Evolutionary conservation across 2,797 vertebrate genomes (phyloP).

Genomic region (Betta splendens): DNA sequence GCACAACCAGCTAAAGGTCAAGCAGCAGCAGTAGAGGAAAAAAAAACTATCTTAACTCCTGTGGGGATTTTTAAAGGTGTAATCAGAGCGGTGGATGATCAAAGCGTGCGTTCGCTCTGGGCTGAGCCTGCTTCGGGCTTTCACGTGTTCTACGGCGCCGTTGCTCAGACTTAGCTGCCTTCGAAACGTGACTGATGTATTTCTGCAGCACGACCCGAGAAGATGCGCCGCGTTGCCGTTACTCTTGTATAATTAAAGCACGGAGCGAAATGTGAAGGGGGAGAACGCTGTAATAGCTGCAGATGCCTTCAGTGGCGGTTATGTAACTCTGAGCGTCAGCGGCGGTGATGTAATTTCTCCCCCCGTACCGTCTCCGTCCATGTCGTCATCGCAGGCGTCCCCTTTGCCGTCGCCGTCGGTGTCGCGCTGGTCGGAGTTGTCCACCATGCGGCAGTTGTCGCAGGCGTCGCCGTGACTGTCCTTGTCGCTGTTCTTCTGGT

Average conservation of each 20-base stretch:
- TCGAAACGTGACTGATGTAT: constrained; percentile 24
- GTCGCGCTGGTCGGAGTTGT: constrained; percentile 96
- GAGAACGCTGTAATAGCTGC: constrained; percentile 28
- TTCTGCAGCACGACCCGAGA: constrained; percentile 1
- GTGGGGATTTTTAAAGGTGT: constrained; percentile 54
- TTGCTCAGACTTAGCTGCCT: constrained; percentile 25
- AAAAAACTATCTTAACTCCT: constrained; percentile 57
- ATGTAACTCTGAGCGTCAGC: constrained; percentile 49
- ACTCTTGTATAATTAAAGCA: constrained; percentile 16
- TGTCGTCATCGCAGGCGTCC: constrained; percentile 96
- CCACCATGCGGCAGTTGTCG: constrained; percentile 89
- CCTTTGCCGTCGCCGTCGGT: constrained; percentile 93
- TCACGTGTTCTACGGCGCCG: constrained; percentile 21
- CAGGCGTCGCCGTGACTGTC: constrained; percentile 97
- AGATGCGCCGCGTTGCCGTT: constrained; percentile 6
- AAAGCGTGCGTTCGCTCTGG: constrained; percentile 56
- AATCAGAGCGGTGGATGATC: constrained; percentile 66
- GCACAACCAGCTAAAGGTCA: constrained; percentile 67
- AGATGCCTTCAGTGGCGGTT: constrained; percentile 39
- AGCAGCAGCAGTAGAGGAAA: constrained; percentile 54
- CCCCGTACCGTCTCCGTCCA: constrained; percentile 96
- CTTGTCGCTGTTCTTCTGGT: constrained; percentile 93
- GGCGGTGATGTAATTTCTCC: constrained; percentile 39
- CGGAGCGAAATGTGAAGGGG: constrained; percentile 14
- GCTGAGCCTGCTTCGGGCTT: constrained; percentile 45